Evolutionary conservation across 2,113 vertebrate species (phyloP), one percentile per base, ranked within the genome.

Genomic region (Daboia siamensis): DNA sequence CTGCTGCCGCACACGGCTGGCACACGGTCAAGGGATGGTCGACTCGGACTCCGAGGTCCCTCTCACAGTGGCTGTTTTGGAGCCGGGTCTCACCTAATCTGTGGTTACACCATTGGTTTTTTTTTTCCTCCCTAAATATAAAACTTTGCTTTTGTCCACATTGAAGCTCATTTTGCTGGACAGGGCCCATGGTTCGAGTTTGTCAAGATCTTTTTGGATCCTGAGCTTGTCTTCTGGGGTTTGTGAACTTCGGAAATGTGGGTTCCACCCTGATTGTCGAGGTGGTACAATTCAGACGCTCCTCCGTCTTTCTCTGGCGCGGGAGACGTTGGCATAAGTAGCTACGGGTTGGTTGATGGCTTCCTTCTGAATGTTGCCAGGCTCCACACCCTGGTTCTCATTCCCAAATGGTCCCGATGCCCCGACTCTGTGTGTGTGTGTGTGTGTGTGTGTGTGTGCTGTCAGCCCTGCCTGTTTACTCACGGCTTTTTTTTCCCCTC

Each of bases 401-500:
- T 93, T 94, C 64, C 91, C 92, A 93, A 93, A 33, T 51, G 61
- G 93, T 91, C 94, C 4, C 0, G 92, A 92, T 89, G 59, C 92
- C 87, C 94, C 2, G 39, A 39, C 39, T 39, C 39, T 39, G 39
- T 39, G 39, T 39, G 39, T 39, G 39, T 39, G 39, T 39, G 39
- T 39, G 39, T 39, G 39, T 39, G 39, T 39, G n/a, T n/a, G n/a
- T n/a, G 39, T 2, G 39, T 2, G 39, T 2, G 8, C 95, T 93
- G 94, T 93, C 95, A 96, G 93, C 92, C 94, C 87, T 74, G 0
- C 88, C 84, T 93, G 23, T 95, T 95, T 94, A 93, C 93, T 90
- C 93, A 91, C 86, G 48, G 86, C 29, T 91, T 95, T 85, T 80
- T 74, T 48, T 24, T 23, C 24, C 26, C 17, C 29, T 9, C 39